Conservation (phyloP, 2,797 vertebrate genomes). For the Thripadectes ignobilis region DNA sequence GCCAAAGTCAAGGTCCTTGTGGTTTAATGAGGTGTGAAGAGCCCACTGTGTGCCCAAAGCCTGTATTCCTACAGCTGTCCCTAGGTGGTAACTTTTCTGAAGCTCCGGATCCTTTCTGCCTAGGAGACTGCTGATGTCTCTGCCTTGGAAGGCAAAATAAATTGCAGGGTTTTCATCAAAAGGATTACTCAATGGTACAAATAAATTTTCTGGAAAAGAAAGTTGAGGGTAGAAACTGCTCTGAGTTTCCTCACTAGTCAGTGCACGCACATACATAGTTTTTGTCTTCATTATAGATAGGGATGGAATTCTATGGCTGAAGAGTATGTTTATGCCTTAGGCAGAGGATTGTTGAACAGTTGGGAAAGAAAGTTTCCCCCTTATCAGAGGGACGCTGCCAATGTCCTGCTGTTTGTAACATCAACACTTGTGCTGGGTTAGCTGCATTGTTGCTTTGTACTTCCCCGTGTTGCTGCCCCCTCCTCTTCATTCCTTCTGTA, state of each 20-base stretch:
- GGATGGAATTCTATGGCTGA: conserved; percentile 27
- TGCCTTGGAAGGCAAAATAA: background rate
- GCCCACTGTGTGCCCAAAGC: background rate
- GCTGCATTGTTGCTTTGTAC: background rate
- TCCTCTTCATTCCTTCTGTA: background rate
- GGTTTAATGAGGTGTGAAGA: background rate
- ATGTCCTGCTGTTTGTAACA: background rate
- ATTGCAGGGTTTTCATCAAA: background rate
- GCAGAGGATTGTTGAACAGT: conserved; percentile 8
- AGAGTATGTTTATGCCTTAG: conserved; percentile 44
- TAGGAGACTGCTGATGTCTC: background rate
- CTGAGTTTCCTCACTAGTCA: conserved; percentile 4
- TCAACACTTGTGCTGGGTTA: conserved; percentile 5
- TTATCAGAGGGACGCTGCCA: background rate
- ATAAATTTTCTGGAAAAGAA: background rate
- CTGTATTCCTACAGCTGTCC: background rate
- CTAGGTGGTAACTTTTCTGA: background rate
- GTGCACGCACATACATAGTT: background rate
- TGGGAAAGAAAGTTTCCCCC: background rate
- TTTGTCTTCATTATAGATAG: conserved; percentile 27
- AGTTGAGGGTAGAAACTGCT: background rate
- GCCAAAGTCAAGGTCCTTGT: background rate
- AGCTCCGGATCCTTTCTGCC: background rate
- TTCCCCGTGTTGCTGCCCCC: background rate
- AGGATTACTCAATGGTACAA: background rate